Percentiles rank a stretch among this genome's conserved stretches.
phyloP scores from a whole-genome alignment of 2,797 vertebrate species.

The Protonibea diacanthus region DNA sequence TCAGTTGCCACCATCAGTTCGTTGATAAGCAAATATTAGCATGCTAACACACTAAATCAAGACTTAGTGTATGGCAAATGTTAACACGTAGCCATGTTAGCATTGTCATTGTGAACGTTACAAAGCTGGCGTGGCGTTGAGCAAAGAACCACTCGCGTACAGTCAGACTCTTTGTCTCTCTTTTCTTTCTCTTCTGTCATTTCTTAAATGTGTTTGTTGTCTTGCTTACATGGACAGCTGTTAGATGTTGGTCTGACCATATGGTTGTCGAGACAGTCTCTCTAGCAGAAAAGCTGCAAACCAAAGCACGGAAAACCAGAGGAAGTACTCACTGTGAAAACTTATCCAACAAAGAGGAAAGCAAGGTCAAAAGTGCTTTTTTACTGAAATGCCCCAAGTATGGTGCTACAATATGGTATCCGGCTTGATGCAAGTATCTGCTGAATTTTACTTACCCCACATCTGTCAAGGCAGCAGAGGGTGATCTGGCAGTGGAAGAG shows the following conservation, averaged over 20 bases:
- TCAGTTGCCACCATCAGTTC: too few relatives aligned
- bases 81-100: background rate
- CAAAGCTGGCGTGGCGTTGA: background rate
- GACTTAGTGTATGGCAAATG: background rate
- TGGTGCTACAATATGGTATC: conserved; percentile 65
- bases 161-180: background rate
- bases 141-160: background rate
- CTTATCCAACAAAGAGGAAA: conserved; percentile 44
- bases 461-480: conserved; percentile 69
- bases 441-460: conserved; percentile 70
- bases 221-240: conserved; percentile 24
- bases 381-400: conserved; percentile 56
- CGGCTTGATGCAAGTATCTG: conserved; percentile 63
- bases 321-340: conserved; percentile 3
- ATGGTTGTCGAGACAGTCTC: conserved; percentile 39
- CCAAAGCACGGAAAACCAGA: conserved; percentile 17
- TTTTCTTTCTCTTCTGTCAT: background rate
- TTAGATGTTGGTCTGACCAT: conserved; percentile 24
- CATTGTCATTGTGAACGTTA: background rate
- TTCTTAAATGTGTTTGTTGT: conserved; percentile 19
- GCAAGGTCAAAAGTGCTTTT: conserved; percentile 43
- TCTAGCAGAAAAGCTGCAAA: conserved; percentile 3
- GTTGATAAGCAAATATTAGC: background rate
- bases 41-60: background rate
- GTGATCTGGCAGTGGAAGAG: conserved; percentile 55